Percentiles rank a stretch among this genome's conserved stretches.
Evolutionary conservation across 2,113 vertebrate species (phyloP).

Genomic region (Pluvianellus socialis): DNA sequence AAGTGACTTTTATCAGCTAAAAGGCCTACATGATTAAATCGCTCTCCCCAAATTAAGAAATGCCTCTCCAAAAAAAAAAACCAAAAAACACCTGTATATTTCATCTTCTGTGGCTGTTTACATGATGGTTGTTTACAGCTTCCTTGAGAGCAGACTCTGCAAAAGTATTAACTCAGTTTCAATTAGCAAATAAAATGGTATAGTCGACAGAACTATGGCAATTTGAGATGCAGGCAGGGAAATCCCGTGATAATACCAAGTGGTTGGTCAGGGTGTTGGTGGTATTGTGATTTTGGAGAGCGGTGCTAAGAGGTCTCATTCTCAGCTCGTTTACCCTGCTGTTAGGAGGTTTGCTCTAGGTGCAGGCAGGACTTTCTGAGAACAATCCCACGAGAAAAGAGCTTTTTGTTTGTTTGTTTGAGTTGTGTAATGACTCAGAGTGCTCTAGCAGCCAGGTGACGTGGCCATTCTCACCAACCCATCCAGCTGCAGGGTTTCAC

Average conservation of each 20-base stretch:
- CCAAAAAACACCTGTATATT: background rate
- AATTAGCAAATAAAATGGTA: background rate
- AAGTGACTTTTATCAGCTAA: background rate
- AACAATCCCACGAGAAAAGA: background rate
- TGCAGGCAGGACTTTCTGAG: background rate
- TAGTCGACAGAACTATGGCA: background rate
- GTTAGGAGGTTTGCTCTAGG: background rate
- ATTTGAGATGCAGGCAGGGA: background rate
- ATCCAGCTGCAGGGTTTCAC: background rate
- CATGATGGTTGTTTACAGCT: background rate
- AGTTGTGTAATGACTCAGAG: background rate
- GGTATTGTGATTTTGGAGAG: background rate
- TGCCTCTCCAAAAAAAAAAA: background rate
- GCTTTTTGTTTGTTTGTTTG: background rate
- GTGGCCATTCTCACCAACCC: background rate
- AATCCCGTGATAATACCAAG: background rate
- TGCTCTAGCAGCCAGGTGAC: background rate
- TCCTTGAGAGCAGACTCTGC: background rate
- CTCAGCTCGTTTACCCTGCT: background rate
- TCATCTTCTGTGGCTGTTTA: slow-evolving; percentile 12
- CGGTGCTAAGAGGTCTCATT: background rate
- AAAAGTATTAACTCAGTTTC: background rate
- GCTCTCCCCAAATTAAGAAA: background rate
- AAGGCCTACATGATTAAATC: background rate
- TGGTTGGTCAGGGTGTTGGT: background rate